A percentile compares a stretch with the other conserved stretches of the same genome.
Conservation (phyloP, 2,797 vertebrate genomes). For the Hydrocynus forskahlii region DNA sequence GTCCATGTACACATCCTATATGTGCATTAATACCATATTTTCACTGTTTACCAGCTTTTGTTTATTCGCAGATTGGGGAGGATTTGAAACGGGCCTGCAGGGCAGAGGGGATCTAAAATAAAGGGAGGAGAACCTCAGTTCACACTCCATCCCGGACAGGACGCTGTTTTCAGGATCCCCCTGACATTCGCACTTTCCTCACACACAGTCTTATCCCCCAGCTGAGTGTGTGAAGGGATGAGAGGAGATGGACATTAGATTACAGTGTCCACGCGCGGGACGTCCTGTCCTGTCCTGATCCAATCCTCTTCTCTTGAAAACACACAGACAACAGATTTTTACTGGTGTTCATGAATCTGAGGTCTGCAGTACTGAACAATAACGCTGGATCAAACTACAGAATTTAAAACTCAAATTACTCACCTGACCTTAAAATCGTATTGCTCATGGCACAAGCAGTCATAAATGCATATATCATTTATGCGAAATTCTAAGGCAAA, state of each 20-base stretch:
- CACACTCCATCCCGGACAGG: constrained; percentile 11
- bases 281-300: background rate
- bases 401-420: no score
- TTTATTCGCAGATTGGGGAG: constrained; percentile 91
- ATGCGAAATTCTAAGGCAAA: no score
- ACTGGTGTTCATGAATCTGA: background rate
- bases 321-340: background rate
- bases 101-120: constrained; percentile 65
- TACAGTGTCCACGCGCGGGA: background rate
- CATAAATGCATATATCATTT: no score
- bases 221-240: background rate
- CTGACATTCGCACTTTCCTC: background rate
- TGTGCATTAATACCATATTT: constrained; percentile 79
- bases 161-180: background rate
- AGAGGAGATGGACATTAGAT: background rate
- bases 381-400: no score
- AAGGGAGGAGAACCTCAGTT: constrained; percentile 9
- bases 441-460: no score
- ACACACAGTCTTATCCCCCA: background rate
- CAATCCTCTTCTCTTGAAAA: background rate
- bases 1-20: constrained; percentile 79
- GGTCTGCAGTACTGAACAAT: background rate
- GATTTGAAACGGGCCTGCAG: constrained; percentile 83
- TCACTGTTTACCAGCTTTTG: constrained; percentile 88
- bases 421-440: no score